Base-by-base conservation (phyloP, 2,888 invertebrate genomes). In the Chymomyza fuscimana region DNA sequence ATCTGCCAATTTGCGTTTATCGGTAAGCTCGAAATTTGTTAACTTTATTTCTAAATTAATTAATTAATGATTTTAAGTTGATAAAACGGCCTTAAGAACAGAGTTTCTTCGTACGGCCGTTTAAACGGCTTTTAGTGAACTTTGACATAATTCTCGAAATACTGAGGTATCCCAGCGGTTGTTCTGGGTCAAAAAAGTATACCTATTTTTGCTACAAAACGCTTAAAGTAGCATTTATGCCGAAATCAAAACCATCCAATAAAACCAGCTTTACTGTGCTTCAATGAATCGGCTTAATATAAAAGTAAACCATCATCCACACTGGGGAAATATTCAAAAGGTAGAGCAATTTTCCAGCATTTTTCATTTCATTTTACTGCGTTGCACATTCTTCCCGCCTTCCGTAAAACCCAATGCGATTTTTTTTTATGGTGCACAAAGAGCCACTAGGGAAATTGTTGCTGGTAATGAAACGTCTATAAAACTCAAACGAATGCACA, bases 401-500 rank as follows among this genome's bases (percentile, higher is more conserved):
- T 25, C 36, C n/a, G 29, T 6, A 58, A 32, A 63, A 50, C 54
- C 12, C n/a, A 25, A 62, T 58, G 46, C 40, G 25, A 59, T 70
- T 60, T 64, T 22, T 36, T 40, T 69, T 63, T 36, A 81, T 72
- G 76, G 76, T 79, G 71, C 80, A 66, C 68, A 73, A 76, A 70
- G 67, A 62, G 73, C 68, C 76, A 69, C 59, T 72, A 78, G 76
- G 76, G 76, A 73, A 71, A 78, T 75, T 73, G 79, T 79, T 76
- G 81, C 81, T 76, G 86, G 82, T 84, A 84, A 83, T 83, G 82
- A 83, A 83, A 83, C 86, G 86, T 81, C 86, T 79, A 86, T 83
- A 83, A 83, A 83, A 86, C 82, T 81, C 86, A 81, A 82, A 72
- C 84, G 82, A 82, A 86, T 84, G 86, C 86, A 82, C 86, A 83